Evolutionary conservation across 2,113 vertebrate genomes (phyloP), one percentile per base, ranked within the genome.

Genomic region (Anser cygnoides): DNA sequence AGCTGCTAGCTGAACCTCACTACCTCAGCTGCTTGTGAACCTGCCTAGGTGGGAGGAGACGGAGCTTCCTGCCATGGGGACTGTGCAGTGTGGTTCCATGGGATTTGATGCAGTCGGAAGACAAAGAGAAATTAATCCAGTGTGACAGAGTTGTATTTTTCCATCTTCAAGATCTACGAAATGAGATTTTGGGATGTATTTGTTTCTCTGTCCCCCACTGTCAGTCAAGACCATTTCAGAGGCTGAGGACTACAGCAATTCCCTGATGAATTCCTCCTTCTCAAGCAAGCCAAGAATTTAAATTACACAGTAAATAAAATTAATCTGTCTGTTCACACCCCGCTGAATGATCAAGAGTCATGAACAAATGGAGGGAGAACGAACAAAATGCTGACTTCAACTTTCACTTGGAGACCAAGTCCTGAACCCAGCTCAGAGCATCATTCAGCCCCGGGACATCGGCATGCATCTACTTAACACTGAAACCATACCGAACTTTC

Each of bases 281-380:
- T 92, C 61, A 92, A 79, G n/a, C 44, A 93, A 76, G 55, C 28
- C 1, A 13, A 89, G 75, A 92, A 80, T 94, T 93, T 89, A 90
- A 92, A 92, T 85, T 62, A 70, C 62, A 87, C n/a, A 50, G 41
- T 44, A 88, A 90, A 91, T 91, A 67, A 85, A 89, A 95, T 70
- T 67, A 91, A 76, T 43, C 84, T 18, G 33, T 91, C 84, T 68
- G 44, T 62, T 95, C 59, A 87, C 54, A 90, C 87, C 67, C 58
- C 2, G 3, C 66, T 90, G 84, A 83, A 79, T 63, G 78, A 96
- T 77, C 31, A 92, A 83, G 55, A 81, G 74, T 41, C 0, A 2
- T 50, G n/a, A 87, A 50, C 62, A 66, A 93, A 95, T 2, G 1
- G 54, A 72, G 39, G 33, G 26, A 87, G 79, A 85, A 87, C 79